These are phyloP conservation scores for Sciurus niger DNA, from an alignment of 2,113 vertebrate genomes.

Conservation along the genomic window DNA sequence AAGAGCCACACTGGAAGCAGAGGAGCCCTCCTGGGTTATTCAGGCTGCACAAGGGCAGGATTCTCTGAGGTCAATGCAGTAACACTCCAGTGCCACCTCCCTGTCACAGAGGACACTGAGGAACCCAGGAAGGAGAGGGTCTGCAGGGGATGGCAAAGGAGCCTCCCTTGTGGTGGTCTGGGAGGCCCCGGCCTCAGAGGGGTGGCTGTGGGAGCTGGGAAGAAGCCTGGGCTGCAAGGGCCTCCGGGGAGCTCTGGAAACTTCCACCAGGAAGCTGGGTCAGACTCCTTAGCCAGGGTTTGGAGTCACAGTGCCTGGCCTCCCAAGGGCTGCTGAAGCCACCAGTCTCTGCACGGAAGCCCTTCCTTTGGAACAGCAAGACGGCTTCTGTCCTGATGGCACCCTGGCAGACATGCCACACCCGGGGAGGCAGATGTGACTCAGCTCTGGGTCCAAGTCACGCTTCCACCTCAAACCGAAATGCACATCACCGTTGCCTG, in stretches of 20 bases:
- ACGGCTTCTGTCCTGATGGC: fast-evolving
- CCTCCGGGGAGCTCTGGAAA: no score
- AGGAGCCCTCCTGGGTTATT: no score
- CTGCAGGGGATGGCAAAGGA: fast-evolving
- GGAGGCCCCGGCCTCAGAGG: not conserved
- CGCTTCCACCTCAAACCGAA: not conserved
- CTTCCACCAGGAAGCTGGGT: not conserved
- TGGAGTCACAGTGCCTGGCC: no score
- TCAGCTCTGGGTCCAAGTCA: no score
- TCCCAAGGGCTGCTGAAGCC: no score
- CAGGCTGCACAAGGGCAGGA: not conserved
- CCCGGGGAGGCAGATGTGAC: no score
- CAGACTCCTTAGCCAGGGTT: no score
- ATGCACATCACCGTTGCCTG: fast-evolving
- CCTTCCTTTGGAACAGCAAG: fast-evolving
- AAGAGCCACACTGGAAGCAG: not conserved
- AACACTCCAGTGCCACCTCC: not conserved
- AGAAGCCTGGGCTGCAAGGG: not conserved
- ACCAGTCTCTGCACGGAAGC: no score
- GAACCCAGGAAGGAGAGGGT: not conserved
- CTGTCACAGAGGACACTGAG: no score
- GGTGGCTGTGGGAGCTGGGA: fast-evolving
- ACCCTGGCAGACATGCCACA: fast-evolving
- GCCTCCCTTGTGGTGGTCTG: fast-evolving
- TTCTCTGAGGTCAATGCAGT: not conserved